A percentile compares a stretch with the other conserved stretches of the same genome.
Evolutionary conservation across 2,888 invertebrate genomes (phyloP).

Genomic region (Notodonta dromedarius): DNA sequence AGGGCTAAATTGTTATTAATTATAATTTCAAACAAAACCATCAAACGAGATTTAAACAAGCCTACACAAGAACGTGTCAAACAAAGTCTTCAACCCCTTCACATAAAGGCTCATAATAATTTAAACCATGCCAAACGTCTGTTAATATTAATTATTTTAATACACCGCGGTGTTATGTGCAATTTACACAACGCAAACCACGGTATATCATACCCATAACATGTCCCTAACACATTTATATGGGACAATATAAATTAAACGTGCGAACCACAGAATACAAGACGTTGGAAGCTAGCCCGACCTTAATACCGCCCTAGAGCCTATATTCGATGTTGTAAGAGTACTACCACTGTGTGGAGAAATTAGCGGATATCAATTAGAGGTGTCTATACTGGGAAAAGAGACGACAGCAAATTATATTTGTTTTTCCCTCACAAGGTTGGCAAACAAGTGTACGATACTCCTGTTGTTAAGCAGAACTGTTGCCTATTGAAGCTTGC

Average conservation of each 20-base stretch:
- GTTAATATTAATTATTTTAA: constrained; percentile 60
- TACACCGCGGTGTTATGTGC: constrained; percentile 51
- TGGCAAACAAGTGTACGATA: too few species aligned
- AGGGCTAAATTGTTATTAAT: too few species aligned
- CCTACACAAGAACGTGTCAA: constrained; percentile 10
- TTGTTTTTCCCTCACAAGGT: too few species aligned
- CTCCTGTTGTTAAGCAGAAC: too few species aligned
- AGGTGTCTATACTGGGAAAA: too few species aligned
- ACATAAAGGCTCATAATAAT: constrained; percentile 41
- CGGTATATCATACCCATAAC: constrained; percentile 53
- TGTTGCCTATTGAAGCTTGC: too few species aligned
- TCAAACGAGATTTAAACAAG: neutral
- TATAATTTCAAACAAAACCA: neutral
- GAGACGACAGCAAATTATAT: too few species aligned
- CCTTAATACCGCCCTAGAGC: constrained; percentile 59
- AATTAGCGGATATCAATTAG: constrained; percentile 17
- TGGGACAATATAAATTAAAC: constrained; percentile 71
- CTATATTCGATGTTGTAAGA: constrained; percentile 38
- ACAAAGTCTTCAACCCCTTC: constrained; percentile 7
- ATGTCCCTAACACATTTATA: constrained; percentile 61
- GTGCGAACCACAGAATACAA: constrained; percentile 63
- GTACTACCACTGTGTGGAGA: constrained; percentile 6
- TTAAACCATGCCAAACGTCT: constrained; percentile 42
- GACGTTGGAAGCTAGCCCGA: constrained; percentile 75
- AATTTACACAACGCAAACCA: constrained; percentile 53